A percentile compares a stretch with the other conserved stretches of the same genome.
phyloP scores from a whole-genome alignment of 2,888 invertebrate genomes.

The Palloptera scutellata region DNA sequence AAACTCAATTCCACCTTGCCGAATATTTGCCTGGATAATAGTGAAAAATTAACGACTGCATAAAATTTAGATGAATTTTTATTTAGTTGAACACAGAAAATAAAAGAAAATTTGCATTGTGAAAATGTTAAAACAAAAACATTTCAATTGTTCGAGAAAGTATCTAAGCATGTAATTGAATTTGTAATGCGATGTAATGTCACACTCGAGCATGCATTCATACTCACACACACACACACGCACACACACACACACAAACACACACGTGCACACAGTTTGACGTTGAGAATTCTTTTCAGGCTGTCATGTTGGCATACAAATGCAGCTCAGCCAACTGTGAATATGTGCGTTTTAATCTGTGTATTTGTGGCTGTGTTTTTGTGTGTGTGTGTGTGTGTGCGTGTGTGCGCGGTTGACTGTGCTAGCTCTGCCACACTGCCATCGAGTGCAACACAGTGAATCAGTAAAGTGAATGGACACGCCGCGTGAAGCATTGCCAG shows the following conservation, averaged over 20 bases:
- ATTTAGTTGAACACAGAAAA: background rate
- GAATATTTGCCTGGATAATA: too few species aligned
- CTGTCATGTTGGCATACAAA: slow-evolving; percentile 35
- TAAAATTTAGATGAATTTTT: too few species aligned
- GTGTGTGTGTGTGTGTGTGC: too few species aligned
- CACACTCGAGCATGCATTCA: slow-evolving; percentile 37
- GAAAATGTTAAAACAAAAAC: background rate
- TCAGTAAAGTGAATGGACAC: too few species aligned
- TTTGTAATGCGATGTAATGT: slow-evolving; percentile 54
- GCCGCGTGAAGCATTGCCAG: too few species aligned
- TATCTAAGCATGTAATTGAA: slow-evolving; percentile 59
- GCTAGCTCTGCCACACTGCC: slow-evolving; percentile 10
- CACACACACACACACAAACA: background rate
- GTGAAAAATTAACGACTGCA: too few species aligned
- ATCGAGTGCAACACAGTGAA: slow-evolving; percentile 11
- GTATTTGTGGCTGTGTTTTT: too few species aligned
- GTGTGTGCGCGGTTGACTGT: background rate
- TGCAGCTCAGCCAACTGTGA: slow-evolving; percentile 38
- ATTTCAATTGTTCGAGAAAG: slow-evolving; percentile 37
- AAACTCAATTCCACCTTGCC: too few species aligned
- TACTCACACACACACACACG: background rate
- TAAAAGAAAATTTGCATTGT: background rate
- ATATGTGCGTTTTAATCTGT: slow-evolving; percentile 11
- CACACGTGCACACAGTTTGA: background rate
- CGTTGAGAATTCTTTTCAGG: slow-evolving; percentile 2